Percentiles rank a stretch among this genome's conserved stretches.
phyloP scores from a whole-genome alignment of 1,140 invertebrate genomes.

The Nasonia vitripennis region DNA sequence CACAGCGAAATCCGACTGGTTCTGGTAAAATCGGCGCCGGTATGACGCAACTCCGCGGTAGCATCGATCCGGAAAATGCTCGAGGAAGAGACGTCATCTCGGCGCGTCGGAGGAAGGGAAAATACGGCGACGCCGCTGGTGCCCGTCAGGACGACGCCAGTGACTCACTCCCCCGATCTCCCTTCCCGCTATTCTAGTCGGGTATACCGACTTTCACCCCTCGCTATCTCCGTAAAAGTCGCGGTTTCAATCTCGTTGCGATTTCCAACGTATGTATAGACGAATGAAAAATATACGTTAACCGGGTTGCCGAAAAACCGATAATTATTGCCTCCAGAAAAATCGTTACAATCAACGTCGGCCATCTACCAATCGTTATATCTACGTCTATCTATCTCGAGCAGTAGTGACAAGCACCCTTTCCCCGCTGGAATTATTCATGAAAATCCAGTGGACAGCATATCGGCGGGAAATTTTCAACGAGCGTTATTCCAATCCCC shows the following conservation, averaged over 20 bases:
- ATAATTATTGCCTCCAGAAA: too few species aligned
- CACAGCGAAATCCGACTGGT: neutral
- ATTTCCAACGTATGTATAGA: too few species aligned
- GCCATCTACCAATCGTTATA: neutral
- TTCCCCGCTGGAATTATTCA: neutral
- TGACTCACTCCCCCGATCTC: conserved; percentile 8
- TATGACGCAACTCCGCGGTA: neutral
- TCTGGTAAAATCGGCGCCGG: neutral
- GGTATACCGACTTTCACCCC: too few species aligned
- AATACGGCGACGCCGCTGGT: neutral
- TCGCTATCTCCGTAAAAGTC: too few species aligned
- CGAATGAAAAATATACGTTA: too few species aligned
- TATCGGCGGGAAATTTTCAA: neutral
- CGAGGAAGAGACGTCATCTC: conserved; percentile 1
- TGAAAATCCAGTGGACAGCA: neutral
- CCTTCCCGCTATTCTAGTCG: neutral
- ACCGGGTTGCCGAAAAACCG: too few species aligned
- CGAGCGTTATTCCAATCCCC: neutral
- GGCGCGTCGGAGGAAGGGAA: conserved; percentile 3
- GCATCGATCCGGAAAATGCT: conserved; percentile 27
- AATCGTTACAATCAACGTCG: neutral
- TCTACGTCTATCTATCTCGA: neutral
- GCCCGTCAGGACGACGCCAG: conserved; percentile 18
- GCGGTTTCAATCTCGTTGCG: too few species aligned
- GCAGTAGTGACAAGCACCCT: neutral